Percentiles rank a stretch among this genome's conserved stretches.
phyloP scores from a whole-genome alignment of 2,888 invertebrate species.

The Archips xylosteana region DNA sequence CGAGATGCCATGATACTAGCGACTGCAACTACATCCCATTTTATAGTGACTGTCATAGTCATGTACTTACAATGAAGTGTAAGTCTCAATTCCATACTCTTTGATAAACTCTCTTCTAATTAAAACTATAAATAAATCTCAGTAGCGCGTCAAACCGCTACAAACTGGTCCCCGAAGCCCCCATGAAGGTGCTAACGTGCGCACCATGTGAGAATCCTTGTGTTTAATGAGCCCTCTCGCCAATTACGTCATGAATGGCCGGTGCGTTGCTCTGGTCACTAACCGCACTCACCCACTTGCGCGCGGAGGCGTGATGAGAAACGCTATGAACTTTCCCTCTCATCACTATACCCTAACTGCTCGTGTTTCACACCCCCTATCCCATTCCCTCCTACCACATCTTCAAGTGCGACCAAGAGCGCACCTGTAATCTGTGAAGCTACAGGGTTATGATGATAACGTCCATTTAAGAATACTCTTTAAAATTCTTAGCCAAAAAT shows the following conservation, averaged over 20 bases:
- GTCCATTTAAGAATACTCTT: not conserved
- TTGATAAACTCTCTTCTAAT: not conserved
- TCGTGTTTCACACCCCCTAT: slow-evolving; percentile 64
- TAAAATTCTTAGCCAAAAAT: not conserved
- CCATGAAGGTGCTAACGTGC: slow-evolving; percentile 60
- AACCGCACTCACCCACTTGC: slow-evolving; percentile 82
- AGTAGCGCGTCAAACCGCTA: slow-evolving; percentile 26
- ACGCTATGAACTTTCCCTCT: slow-evolving; percentile 83
- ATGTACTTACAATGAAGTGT: too few species aligned
- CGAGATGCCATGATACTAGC: too few species aligned
- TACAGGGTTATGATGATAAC: too few species aligned
- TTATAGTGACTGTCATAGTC: too few species aligned
- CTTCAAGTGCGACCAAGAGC: slow-evolving; percentile 47
- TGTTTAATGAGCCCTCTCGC: slow-evolving; percentile 78
- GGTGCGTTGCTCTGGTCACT: slow-evolving; percentile 79
- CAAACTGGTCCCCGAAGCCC: slow-evolving; percentile 19
- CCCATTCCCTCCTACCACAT: slow-evolving; percentile 49
- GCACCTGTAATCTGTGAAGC: slow-evolving; percentile 32
- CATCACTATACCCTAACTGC: slow-evolving; percentile 73
- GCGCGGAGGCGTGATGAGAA: slow-evolving; percentile 79
- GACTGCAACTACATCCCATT: too few species aligned
- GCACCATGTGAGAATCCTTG: slow-evolving; percentile 66
- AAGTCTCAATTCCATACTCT: too few species aligned
- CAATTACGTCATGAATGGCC: slow-evolving; percentile 81
- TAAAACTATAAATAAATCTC: slow-evolving; percentile 9